Evolutionary conservation across 1,140 invertebrate genomes (phyloP).

Genomic region (Papilio polytes): DNA sequence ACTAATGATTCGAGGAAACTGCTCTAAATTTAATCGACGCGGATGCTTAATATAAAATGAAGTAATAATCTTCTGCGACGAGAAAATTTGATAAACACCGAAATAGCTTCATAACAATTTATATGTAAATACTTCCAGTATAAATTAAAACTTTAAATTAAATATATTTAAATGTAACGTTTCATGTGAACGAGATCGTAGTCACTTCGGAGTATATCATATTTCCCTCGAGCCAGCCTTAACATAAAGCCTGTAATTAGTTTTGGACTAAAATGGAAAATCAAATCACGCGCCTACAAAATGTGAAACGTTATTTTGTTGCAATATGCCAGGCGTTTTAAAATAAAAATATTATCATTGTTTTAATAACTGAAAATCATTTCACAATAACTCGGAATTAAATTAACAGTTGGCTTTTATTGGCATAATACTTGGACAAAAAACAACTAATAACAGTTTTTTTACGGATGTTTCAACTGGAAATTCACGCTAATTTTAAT

Average conservation of each 20-base stretch:
- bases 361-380: neutral
- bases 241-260: constrained; percentile 23
- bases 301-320: neutral
- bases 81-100: neutral
- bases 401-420: too few species aligned
- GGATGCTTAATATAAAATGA: neutral
- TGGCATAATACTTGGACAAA: too few species aligned
- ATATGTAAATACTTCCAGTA: neutral
- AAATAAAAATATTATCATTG: neutral
- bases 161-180: constrained; percentile 1
- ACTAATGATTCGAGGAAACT: neutral
- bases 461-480: too few species aligned
- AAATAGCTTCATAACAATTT: constrained; percentile 5
- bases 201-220: constrained; percentile 7
- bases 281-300: constrained; percentile 15
- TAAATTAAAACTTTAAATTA: constrained; percentile 13
- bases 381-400: too few species aligned
- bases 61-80: neutral
- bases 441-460: too few species aligned
- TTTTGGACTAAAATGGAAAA: neutral
- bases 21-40: neutral
- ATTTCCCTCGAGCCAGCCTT: constrained; percentile 16
- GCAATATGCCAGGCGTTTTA: neutral
- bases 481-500: too few species aligned
- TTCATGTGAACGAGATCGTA: neutral